phyloP scores from a whole-genome alignment of 2,113 vertebrate species.

The Melanerpes formicivorus region DNA sequence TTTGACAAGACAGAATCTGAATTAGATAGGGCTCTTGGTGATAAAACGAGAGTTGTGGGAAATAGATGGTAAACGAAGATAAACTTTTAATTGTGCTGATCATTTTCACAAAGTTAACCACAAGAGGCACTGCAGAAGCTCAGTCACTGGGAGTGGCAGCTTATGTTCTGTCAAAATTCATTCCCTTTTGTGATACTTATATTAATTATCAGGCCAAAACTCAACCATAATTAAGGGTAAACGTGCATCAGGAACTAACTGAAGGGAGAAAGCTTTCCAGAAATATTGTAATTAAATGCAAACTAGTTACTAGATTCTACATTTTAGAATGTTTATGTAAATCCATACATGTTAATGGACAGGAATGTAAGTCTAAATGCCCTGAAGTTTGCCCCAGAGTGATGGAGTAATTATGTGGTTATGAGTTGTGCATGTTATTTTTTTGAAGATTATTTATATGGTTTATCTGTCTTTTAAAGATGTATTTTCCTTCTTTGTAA shows the following conservation, averaged over 20 bases:
- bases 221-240: neutral
- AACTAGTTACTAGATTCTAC: neutral
- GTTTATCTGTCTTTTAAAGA: constrained; percentile 46
- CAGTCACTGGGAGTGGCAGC: neutral
- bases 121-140: neutral
- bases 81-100: neutral
- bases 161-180: neutral
- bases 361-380: constrained; percentile 23
- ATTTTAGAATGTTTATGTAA: constrained; percentile 16
- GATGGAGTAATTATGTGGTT: constrained; percentile 15
- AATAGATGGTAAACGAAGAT: neutral
- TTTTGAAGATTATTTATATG: constrained; percentile 45
- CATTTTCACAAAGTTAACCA: neutral
- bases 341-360: constrained; percentile 10
- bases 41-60: neutral
- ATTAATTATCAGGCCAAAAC: neutral
- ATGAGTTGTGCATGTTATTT: constrained; percentile 6
- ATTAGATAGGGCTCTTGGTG: neutral
- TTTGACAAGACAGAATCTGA: neutral
- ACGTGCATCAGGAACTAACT: neutral
- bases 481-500: neutral
- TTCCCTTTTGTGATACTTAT: neutral
- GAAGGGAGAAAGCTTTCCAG: constrained; percentile 13
- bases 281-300: constrained; percentile 22
- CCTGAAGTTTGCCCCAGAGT: constrained; percentile 34